Conservation (phyloP, 2,113 vertebrate species). For the Trichomycterus rosablanca region DNA sequence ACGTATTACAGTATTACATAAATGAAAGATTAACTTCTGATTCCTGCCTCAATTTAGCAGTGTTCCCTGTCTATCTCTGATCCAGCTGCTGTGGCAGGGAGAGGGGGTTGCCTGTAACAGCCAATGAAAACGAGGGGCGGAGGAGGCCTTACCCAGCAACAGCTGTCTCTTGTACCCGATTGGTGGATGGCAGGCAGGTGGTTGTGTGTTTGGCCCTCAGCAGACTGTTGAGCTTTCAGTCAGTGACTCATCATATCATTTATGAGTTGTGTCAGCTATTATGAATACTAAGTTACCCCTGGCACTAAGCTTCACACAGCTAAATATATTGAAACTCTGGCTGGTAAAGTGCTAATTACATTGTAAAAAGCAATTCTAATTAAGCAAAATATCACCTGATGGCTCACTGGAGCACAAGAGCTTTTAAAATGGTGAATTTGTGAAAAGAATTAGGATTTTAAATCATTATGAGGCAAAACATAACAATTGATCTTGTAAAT, state of each 20-base stretch:
- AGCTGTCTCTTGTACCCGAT: slow-evolving; percentile 43
- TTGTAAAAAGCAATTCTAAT: too few relatives aligned
- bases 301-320: not conserved
- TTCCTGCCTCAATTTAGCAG: slow-evolving; percentile 9
- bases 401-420: too few relatives aligned
- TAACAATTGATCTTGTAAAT: too few relatives aligned
- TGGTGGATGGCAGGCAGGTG: slow-evolving; percentile 54
- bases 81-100: slow-evolving; percentile 45
- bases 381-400: too few relatives aligned
- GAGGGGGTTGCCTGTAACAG: slow-evolving; percentile 22
- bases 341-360: too few relatives aligned
- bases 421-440: too few relatives aligned
- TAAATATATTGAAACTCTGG: too few relatives aligned
- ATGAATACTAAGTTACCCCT: slow-evolving; percentile 10
- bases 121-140: slow-evolving; percentile 66
- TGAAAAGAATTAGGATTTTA: too few relatives aligned
- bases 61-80: slow-evolving; percentile 42
- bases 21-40: slow-evolving; percentile 31
- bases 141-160: slow-evolving; percentile 63
- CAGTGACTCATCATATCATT: slow-evolving; percentile 33
- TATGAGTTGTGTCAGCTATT: slow-evolving; percentile 15
- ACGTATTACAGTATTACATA: slow-evolving; percentile 20
- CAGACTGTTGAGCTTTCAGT: slow-evolving; percentile 29
- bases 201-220: slow-evolving; percentile 32
- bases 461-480: too few relatives aligned